Evolutionary conservation across 2,888 invertebrate genomes (phyloP), one percentile per base, ranked within the genome.

Genomic region (Phyto melanocephala): DNA sequence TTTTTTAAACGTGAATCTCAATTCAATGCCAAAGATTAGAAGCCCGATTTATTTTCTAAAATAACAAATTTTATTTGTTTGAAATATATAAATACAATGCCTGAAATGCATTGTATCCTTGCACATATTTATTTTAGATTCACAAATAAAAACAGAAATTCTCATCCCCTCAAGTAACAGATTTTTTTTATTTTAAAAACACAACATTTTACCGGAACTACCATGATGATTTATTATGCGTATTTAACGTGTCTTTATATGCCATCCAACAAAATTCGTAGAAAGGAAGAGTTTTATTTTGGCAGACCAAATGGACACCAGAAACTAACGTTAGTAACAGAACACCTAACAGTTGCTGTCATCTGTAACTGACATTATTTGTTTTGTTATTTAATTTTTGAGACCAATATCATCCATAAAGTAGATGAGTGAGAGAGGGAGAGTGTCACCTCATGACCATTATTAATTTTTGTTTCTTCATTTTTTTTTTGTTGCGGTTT

Each of bases 291-390:
- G 10, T 35, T 13, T 24, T 65, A 15, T 67, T 68, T 60, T 62
- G 33, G 24, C 45, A 62, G 15, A 63, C 54, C 33, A 63, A 71
- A 56, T 47, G 40, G 45, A 70, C 54, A 78, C 47, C 52, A 58
- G 37, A 1, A 47, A 63, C 40, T 1, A 47, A 63, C 40, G n/a
- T 33, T 22, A 58, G 50, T n/a, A 50, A 42, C 60, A 71, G 15
- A 22, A 68, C 54, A 67, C 45, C 40, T 74, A 74, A 68, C 42
- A 42, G 28, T 28, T 37, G 11, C 52, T 60, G 65, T 80, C 81
- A 84, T 81, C 84, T 85, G 85, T 63, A 84, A 84, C 81, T 85
- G 84, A 76, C 84, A 68, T 78, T 85, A 77, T 84, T 81, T 82
- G 83, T 35, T 42, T 74, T 81, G 78, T 74, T 65, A 63, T 79